Percentiles rank a stretch among this genome's conserved stretches.
phyloP scores from a whole-genome alignment of 2,888 invertebrate species.

The Nemotelus pantherinus region DNA sequence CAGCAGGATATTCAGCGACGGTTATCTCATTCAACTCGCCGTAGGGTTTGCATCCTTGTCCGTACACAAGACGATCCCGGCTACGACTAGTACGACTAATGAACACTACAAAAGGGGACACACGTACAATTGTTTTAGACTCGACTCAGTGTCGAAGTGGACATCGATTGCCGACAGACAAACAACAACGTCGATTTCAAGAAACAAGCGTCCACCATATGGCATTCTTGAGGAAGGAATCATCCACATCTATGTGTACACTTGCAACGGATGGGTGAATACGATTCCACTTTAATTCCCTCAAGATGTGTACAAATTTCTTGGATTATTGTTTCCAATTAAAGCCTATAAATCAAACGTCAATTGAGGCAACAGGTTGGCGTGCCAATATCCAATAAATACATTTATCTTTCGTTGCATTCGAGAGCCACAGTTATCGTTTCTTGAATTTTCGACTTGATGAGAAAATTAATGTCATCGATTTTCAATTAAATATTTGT shows the following conservation, averaged over 20 bases:
- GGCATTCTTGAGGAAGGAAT: conserved; percentile 4
- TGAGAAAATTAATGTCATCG: too few relatives aligned
- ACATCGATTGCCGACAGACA: conserved; percentile 22
- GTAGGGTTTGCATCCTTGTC: conserved; percentile 29
- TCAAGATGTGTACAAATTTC: conserved; percentile 2
- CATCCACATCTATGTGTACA: too few relatives aligned
- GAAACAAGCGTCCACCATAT: neutral
- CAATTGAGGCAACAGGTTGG: conserved; percentile 6
- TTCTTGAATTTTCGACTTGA: too few relatives aligned
- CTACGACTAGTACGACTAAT: conserved; percentile 3
- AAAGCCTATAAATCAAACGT: conserved; percentile 25
- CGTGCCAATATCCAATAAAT: neutral
- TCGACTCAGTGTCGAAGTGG: conserved; percentile 17
- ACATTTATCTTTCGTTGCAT: neutral
- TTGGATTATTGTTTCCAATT: conserved; percentile 26
- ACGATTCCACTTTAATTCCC: neutral
- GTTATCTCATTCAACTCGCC: conserved; percentile 38
- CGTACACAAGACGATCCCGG: conserved; percentile 1
- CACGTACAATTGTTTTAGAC: conserved; percentile 27
- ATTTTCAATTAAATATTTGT: neutral
- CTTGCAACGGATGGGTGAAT: too few relatives aligned
- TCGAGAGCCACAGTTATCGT: neutral
- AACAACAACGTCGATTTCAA: neutral
- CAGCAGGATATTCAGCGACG: conserved; percentile 34
- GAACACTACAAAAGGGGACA: neutral